phyloP scores from a whole-genome alignment of 2,888 invertebrate genomes.

The Lagria hirta region DNA sequence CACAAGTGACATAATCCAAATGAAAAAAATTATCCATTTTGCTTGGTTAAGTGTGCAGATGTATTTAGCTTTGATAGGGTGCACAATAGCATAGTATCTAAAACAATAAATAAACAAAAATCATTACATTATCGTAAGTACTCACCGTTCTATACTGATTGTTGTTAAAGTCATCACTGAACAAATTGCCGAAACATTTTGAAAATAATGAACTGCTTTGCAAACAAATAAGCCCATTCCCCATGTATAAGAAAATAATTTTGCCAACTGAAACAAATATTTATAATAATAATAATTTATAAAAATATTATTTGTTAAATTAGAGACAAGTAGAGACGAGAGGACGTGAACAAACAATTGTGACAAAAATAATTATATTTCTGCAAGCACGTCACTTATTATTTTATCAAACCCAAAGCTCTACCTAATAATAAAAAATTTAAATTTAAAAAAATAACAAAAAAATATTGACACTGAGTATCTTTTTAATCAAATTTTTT shows the following conservation, averaged over 20 bases:
- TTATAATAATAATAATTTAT: constrained; percentile 1
- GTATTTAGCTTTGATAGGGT: constrained; percentile 70
- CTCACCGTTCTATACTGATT: constrained; percentile 72
- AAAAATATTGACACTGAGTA: no score
- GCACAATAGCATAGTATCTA: constrained; percentile 71
- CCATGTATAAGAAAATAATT: constrained; percentile 70
- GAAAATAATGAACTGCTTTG: constrained; percentile 70
- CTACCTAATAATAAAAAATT: no score
- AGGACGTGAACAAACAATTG: no score
- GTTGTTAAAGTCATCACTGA: constrained; percentile 71
- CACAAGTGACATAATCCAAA: constrained; percentile 63
- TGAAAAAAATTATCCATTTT: constrained; percentile 60
- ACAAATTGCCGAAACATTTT: constrained; percentile 70
- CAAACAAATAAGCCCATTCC: constrained; percentile 67
- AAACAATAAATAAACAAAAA: constrained; percentile 27
- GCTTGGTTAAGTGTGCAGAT: constrained; percentile 68
- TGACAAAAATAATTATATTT: no score
- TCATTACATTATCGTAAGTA: no score
- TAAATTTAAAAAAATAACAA: no score
- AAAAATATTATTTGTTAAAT: no score
- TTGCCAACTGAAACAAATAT: constrained; percentile 59
- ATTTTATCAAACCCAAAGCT: no score
- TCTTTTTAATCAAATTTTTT: no score
- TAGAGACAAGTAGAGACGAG: no score
- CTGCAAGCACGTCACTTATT: no score